phyloP scores from a whole-genome alignment of 1,140 invertebrate species.

The Ridgeia piscesae region DNA sequence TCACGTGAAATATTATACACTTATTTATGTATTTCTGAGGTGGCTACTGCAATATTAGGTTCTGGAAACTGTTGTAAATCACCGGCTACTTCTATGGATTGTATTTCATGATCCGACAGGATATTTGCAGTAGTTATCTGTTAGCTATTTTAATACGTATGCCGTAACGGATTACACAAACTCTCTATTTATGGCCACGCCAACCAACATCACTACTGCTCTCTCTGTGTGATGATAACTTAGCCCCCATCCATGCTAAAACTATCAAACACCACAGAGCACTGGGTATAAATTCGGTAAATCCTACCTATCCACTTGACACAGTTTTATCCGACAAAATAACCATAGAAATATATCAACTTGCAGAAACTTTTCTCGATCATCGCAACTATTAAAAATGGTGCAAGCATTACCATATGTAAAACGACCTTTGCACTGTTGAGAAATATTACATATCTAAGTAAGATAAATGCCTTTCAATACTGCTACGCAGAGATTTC shows the following conservation, averaged over 20 bases:
- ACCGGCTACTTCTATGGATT: background rate
- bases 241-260: background rate
- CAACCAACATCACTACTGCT: background rate
- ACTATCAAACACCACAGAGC: background rate
- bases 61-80: background rate
- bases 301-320: background rate
- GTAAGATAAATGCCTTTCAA: background rate
- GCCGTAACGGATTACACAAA: background rate
- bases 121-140: too few relatives aligned
- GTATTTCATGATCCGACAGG: background rate
- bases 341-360: background rate
- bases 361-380: background rate
- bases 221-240: background rate
- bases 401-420: background rate
- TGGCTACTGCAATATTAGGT: background rate
- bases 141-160: background rate
- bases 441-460: background rate
- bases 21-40: slow-evolving; percentile 1
- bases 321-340: background rate
- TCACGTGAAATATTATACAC: background rate
- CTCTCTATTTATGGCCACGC: too few relatives aligned
- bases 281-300: background rate
- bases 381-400: background rate
- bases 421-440: background rate
- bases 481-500: background rate